Evolutionary conservation across 2,113 vertebrate genomes (phyloP).

Genomic region (Eublepharis macularius): DNA sequence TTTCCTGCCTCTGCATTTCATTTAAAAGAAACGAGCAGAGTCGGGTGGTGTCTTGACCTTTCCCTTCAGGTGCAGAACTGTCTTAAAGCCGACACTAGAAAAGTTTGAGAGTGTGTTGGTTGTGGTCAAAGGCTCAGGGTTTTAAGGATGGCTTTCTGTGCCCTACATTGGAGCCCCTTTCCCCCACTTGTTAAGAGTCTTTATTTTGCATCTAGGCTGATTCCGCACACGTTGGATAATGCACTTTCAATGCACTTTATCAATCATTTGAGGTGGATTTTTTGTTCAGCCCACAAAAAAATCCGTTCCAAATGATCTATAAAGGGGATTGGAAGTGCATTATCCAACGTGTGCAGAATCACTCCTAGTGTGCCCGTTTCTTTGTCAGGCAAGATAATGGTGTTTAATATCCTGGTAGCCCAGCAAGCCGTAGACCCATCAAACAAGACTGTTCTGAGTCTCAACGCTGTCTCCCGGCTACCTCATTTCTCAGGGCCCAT

Average conservation of each 20-base stretch:
- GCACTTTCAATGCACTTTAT: too few relatives aligned
- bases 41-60: neutral
- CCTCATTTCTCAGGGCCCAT: neutral
- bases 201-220: neutral
- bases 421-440: neutral
- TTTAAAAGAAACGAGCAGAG: neutral
- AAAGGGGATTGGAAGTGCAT: too few relatives aligned
- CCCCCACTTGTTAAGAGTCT: too few relatives aligned
- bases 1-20: neutral
- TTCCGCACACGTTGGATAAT: too few relatives aligned
- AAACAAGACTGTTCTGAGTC: neutral
- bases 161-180: neutral
- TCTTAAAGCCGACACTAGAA: neutral
- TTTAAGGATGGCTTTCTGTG: neutral
- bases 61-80: neutral
- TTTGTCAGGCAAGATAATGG: neutral
- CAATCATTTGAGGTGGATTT: too few relatives aligned
- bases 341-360: too few relatives aligned
- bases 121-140: neutral
- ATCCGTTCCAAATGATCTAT: too few relatives aligned
- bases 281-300: too few relatives aligned
- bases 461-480: neutral
- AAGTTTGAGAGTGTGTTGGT: neutral
- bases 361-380: neutral
- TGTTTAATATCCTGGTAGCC: too few relatives aligned